Conservation (phyloP, 2,113 vertebrate genomes). For the Anseranas semipalmata region DNA sequence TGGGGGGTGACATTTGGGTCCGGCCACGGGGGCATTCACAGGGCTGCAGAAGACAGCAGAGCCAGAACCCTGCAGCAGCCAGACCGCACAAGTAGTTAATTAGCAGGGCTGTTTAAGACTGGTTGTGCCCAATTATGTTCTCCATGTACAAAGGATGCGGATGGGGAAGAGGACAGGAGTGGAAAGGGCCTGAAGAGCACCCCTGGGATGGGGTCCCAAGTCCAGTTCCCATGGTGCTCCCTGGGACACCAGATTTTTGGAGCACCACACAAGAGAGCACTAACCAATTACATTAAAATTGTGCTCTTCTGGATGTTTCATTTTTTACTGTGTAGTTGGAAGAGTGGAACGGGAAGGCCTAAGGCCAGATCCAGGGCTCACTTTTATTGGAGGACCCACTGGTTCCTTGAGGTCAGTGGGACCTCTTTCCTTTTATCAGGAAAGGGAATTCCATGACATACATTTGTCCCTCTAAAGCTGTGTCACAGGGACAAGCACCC, state of each 20-base stretch:
- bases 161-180: background rate
- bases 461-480: background rate
- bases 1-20: background rate
- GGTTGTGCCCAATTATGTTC: background rate
- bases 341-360: background rate
- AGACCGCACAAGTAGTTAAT: background rate
- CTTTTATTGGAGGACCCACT: background rate
- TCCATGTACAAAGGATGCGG: accelerated
- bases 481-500: background rate
- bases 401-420: background rate
- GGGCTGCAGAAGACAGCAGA: background rate
- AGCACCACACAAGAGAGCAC: background rate
- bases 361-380: background rate
- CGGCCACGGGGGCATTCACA: background rate
- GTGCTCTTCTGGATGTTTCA: background rate
- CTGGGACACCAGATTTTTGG: background rate
- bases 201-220: background rate
- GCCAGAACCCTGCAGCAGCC: background rate
- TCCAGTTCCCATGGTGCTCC: background rate
- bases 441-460: background rate
- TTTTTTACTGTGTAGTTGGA: background rate
- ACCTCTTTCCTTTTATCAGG: background rate
- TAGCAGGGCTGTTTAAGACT: background rate
- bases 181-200: background rate
- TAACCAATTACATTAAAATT: background rate